These are phyloP conservation scores for Apodemia hepburni DNA, from an alignment of 2,888 invertebrate species.

Conservation along the genomic window DNA sequence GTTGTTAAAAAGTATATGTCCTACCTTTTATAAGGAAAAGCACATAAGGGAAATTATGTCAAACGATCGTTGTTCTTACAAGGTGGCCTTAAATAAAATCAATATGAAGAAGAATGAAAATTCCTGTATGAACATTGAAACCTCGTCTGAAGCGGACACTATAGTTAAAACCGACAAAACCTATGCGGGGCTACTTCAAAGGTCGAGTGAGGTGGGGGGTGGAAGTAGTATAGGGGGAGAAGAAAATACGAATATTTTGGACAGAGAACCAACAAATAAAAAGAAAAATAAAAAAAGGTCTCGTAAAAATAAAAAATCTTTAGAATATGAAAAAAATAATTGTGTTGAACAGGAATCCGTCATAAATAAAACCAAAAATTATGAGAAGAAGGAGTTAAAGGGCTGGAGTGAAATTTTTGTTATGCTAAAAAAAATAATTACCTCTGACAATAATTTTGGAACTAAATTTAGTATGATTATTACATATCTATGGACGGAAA, in stretches of 20 bases:
- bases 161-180: not conserved
- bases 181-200: not conserved
- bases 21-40: not conserved
- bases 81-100: constrained; percentile 1
- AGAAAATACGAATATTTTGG: not conserved
- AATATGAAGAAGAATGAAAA: not conserved
- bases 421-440: not conserved
- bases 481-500: not conserved
- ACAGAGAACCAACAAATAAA: too few species aligned
- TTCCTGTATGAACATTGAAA: not conserved
- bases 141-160: not conserved
- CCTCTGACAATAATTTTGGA: not conserved
- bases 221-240: not conserved
- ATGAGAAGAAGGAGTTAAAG: not conserved
- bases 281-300: too few species aligned
- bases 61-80: not conserved
- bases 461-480: not conserved
- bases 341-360: not conserved
- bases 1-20: not conserved
- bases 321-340: too few species aligned
- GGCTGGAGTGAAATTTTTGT: not conserved
- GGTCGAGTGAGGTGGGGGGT: not conserved
- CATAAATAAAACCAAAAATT: not conserved
- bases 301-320: too few species aligned
- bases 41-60: constrained; percentile 3